Evolutionary conservation across 1,140 invertebrate species (phyloP), one percentile per base, ranked within the genome.

Genomic region (Achatina immaculata): DNA sequence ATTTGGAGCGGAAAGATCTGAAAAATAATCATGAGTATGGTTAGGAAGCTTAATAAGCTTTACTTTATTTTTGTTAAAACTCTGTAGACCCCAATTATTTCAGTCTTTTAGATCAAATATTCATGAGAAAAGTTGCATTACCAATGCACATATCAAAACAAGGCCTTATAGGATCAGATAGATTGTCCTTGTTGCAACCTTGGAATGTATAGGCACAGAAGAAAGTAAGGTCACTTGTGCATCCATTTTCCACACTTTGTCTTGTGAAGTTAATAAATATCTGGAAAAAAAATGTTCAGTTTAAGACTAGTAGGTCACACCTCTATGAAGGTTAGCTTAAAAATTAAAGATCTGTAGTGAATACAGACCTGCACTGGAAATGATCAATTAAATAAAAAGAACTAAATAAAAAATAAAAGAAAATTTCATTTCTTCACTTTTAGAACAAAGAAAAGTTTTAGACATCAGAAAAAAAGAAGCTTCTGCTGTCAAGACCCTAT

Each of bases 181-280:
- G 19, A 6, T 36, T 40, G 19, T 51, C 9, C 11, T 24, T 16
- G 42, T 42, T 34, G 51, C 80, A 81, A 31, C 73, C 73, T 19
- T 65, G 80, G 66, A 81, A 81, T 24, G 66, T 55, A 66, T 77
- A 81, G 1, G 34, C 66, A 40, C 80, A 81, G 68, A 81, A 81
- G 36, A 81, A 81, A 36, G 55, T 81, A 36, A 36, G 16, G 68
- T 81, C 80, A n/a, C 0, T 19, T 16, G 75, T 81, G 80, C 80
- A 81, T 62, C 74, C 80, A 36, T 62, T 40, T 14, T 28, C 7
- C 1, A 81, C 45, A n/a, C 80, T 81, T 38, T 77, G 48, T 40
- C 62, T 68, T 31, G 48, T 65, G 43, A 81, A 34, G n/a, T 58
- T 36, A 31, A 71, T 34, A 74, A 74, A 74, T 16, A 0, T 34